phyloP scores from a whole-genome alignment of 2,113 vertebrate species.

The Willisornis vidua region DNA sequence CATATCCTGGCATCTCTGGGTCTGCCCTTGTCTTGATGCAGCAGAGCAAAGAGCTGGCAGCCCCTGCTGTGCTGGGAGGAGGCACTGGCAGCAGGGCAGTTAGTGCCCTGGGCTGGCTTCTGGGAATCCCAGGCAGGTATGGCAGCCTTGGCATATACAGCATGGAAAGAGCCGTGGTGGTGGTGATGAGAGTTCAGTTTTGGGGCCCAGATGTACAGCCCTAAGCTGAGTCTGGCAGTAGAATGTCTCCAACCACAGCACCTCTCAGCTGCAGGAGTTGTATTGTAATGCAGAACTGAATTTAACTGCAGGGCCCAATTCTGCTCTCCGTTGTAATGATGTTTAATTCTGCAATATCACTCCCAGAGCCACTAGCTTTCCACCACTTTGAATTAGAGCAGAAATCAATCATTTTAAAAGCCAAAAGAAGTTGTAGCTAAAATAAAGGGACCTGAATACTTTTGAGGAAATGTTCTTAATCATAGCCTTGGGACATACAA shows the following conservation, averaged over 20 bases:
- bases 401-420: conserved; percentile 4
- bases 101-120: not conserved
- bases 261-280: not conserved
- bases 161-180: fast-evolving
- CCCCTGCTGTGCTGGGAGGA: not conserved
- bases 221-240: not conserved
- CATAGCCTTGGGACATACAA: not conserved
- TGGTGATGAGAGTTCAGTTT: not conserved
- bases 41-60: not conserved
- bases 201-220: not conserved
- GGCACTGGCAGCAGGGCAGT: not conserved
- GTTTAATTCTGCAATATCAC: not conserved
- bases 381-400: not conserved
- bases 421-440: not conserved
- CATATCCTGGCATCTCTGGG: not conserved
- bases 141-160: too few relatives aligned
- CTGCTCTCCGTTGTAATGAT: not conserved
- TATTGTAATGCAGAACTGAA: not conserved
- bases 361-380: not conserved
- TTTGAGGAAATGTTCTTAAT: not conserved
- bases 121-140: not conserved
- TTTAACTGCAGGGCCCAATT: not conserved
- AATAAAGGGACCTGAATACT: not conserved
- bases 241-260: fast-evolving
- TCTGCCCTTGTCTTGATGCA: not conserved